Percentiles rank a stretch among this genome's conserved stretches.
Conservation (phyloP, 2,888 invertebrate species). For the Eupithecia vulgata region DNA sequence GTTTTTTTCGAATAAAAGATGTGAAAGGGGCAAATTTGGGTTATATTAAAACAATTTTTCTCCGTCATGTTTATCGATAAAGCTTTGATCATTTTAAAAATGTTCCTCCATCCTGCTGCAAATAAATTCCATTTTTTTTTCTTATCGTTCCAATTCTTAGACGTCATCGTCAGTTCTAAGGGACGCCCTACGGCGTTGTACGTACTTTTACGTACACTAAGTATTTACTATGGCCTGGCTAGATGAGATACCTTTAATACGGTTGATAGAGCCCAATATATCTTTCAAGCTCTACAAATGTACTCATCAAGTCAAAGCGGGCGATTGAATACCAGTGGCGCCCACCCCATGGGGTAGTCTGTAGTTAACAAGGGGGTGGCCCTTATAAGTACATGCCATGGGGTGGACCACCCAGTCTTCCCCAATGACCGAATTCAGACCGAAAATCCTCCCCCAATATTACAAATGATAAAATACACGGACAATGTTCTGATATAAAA, state of each 20-base stretch:
- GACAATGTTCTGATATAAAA: not conserved
- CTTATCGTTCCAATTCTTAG: no score
- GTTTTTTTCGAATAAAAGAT: no score
- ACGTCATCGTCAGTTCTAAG: not conserved
- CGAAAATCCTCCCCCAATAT: not conserved
- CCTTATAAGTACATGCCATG: not conserved
- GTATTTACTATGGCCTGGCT: no score
- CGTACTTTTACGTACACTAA: not conserved
- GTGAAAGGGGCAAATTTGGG: no score
- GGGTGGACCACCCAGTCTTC: not conserved
- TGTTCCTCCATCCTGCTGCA: no score
- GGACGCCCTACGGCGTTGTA: not conserved
- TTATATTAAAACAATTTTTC: no score
- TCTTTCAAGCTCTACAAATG: not conserved
- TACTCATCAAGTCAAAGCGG: not conserved
- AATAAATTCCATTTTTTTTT: no score
- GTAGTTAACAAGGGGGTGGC: not conserved
- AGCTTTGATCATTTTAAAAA: no score
- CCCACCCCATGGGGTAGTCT: constrained; percentile 3
- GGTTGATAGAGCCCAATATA: not conserved
- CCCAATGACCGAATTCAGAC: not conserved
- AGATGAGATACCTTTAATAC: not conserved
- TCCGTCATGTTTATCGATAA: no score
- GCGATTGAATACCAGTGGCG: not conserved
- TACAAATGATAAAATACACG: not conserved